Evolutionary conservation across 2,113 vertebrate species (phyloP), one percentile per base, ranked within the genome.

Genomic region (Equus przewalskii): DNA sequence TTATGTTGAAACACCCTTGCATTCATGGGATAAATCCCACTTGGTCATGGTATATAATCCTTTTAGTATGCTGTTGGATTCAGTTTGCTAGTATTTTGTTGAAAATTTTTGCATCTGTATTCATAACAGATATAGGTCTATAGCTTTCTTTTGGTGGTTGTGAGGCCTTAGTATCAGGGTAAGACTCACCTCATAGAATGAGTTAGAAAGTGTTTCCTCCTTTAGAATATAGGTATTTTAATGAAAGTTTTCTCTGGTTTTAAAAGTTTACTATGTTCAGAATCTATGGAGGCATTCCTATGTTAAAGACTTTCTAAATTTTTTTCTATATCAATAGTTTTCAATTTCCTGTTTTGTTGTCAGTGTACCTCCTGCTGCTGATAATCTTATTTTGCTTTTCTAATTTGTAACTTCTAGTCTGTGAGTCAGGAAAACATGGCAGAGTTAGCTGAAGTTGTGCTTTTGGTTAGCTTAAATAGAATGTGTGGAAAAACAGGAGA

Each of bases 391-490:
- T 95, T 90, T 97, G 14, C 73, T 81, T 85, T 80, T 86, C 30
- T 36, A 67, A 22, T 28, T 80, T 95, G 24, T 10, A 90, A 15
- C 54, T 95, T 82, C 51, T 87, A 28, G 82, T 96, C 44, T 92
- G 18, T 67, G 54, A 87, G 1, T 79, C 11, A 78, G 49, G n/a
- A 82, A 88, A 89, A 72, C 18, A 72, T 56, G n/a, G 51, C 67
- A 86, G 49, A 89, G 18, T 82, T 91, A 60, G 21, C 33, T 33
- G 62, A 82, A 90, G 6, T 91, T 94, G 33, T 92, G 33, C 41
- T 96, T 95, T 83, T 88, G 60, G 19, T 94, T 91, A 91, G 19
- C 30, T 79, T 97, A 79, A 58, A 89, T 92, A 36, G 14, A 95
- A 79, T 95, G 24, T 73, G 30, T 88, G 36, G 79, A 60, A 75